phyloP scores from a whole-genome alignment of 1,140 invertebrate genomes.

The Phymastichus coffea region DNA sequence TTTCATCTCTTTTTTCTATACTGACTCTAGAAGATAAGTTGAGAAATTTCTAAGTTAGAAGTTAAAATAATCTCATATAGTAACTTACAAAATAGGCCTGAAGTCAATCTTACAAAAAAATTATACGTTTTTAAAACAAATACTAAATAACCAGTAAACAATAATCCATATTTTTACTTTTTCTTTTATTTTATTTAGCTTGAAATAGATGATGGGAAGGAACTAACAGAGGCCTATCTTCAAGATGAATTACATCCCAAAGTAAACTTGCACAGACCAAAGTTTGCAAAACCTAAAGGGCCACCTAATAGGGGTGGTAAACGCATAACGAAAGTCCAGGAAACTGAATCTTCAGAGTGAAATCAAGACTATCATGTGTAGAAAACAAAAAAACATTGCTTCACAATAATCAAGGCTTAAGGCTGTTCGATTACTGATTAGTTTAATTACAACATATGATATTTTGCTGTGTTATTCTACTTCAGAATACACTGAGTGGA shows the following conservation, averaged over 20 bases:
- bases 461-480: too few relatives aligned
- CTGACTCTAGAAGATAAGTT: constrained; percentile 14
- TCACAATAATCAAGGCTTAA: constrained; percentile 4
- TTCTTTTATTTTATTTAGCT: constrained; percentile 65
- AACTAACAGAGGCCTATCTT: constrained; percentile 86
- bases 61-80: too few relatives aligned
- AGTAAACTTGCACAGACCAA: constrained; percentile 82
- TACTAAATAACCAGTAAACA: constrained; percentile 13
- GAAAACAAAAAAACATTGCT: not conserved
- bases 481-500: too few relatives aligned
- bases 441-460: constrained; percentile 6
- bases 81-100: constrained; percentile 52
- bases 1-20: not conserved
- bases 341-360: constrained; percentile 40
- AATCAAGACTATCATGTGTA: constrained; percentile 20
- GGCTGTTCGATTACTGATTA: constrained; percentile 1
- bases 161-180: constrained; percentile 34
- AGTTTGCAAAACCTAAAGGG: constrained; percentile 94
- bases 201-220: constrained; percentile 86
- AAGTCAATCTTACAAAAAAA: constrained; percentile 17
- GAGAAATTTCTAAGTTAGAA: too few relatives aligned
- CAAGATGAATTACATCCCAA: constrained; percentile 94
- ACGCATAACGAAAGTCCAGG: constrained; percentile 77
- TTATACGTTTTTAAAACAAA: constrained; percentile 18
- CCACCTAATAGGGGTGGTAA: constrained; percentile 89